Evolutionary conservation across 2,113 vertebrate species (phyloP).

Genomic region (Gavialis gangeticus): DNA sequence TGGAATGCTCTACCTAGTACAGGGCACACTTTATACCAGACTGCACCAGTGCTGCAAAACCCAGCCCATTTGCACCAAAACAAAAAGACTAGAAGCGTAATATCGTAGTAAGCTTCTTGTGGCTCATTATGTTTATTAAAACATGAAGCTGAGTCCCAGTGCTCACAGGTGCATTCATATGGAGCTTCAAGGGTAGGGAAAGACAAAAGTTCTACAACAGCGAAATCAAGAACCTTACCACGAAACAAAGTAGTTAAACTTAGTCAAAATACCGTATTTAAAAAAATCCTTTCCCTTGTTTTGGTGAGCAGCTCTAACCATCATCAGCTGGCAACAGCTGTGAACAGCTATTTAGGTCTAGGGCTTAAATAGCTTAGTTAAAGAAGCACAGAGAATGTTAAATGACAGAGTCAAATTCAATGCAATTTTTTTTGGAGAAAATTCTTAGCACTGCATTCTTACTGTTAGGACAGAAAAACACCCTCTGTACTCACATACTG

Average conservation of each 20-base stretch:
- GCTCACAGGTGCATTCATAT: not conserved
- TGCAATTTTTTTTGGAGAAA: not conserved
- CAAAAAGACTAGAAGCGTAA: not conserved
- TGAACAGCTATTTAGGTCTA: constrained; percentile 30
- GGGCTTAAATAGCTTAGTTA: not conserved
- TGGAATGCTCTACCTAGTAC: not conserved
- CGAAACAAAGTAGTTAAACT: not conserved
- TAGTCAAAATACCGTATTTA: constrained; percentile 11
- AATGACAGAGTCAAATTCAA: constrained; percentile 40
- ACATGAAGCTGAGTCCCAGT: not conserved
- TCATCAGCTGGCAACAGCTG: constrained; percentile 53
- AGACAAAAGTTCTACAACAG: not conserved
- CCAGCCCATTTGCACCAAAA: not conserved
- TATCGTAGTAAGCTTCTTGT: not conserved
- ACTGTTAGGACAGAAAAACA: not conserved
- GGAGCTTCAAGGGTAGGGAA: not conserved
- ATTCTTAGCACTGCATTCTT: rapidly evolving
- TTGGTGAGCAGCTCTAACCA: constrained; percentile 36
- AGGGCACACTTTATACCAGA: not conserved
- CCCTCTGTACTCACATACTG: not conserved
- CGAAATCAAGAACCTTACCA: not conserved
- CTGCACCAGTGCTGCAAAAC: not conserved
- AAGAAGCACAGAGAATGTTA: constrained; percentile 38
- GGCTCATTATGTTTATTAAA: not conserved
- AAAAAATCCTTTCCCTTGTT: constrained; percentile 17